These are phyloP conservation scores for Poecilia wingei DNA, from an alignment of 2,797 vertebrate genomes.

Conservation along the genomic window DNA sequence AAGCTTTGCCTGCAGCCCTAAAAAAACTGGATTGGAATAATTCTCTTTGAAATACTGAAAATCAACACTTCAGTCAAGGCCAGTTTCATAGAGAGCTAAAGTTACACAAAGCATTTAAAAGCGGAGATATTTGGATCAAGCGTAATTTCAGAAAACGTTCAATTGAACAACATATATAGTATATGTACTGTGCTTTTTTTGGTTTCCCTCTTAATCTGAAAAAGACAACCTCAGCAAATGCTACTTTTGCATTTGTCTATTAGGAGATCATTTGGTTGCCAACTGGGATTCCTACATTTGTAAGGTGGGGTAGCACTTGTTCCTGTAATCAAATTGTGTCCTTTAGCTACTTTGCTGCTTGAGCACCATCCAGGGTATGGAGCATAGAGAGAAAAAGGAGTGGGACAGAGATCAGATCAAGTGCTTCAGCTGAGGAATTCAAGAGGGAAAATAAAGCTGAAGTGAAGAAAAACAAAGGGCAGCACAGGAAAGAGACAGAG, in stretches of 20 bases:
- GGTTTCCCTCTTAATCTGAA: background rate
- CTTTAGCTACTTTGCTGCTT: slow-evolving; percentile 74
- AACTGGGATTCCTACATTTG: slow-evolving; percentile 36
- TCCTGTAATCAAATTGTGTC: slow-evolving; percentile 67
- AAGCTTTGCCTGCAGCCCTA: slow-evolving; percentile 28
- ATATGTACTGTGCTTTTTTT: background rate
- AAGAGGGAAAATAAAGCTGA: slow-evolving; percentile 71
- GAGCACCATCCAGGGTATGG: slow-evolving; percentile 46
- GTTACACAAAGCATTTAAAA: background rate
- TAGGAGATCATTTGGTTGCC: slow-evolving; percentile 37
- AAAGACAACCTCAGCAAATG: slow-evolving; percentile 8
- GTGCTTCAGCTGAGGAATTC: slow-evolving; percentile 65
- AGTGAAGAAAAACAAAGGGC: slow-evolving; percentile 72
- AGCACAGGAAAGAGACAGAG: slow-evolving; percentile 55
- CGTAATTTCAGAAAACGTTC: background rate
- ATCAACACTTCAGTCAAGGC: slow-evolving; percentile 16
- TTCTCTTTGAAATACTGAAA: slow-evolving; percentile 34
- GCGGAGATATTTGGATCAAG: background rate
- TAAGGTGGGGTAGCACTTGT: slow-evolving; percentile 70
- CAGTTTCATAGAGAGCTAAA: background rate
- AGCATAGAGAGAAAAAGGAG: slow-evolving; percentile 43
- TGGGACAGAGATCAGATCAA: slow-evolving; percentile 21
- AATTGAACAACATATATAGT: background rate
- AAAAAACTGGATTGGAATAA: slow-evolving; percentile 20
- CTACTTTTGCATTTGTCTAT: slow-evolving; percentile 27